These are phyloP conservation scores for Aramus guarauna DNA, from an alignment of 2,113 vertebrate genomes.

Conservation along the genomic window DNA sequence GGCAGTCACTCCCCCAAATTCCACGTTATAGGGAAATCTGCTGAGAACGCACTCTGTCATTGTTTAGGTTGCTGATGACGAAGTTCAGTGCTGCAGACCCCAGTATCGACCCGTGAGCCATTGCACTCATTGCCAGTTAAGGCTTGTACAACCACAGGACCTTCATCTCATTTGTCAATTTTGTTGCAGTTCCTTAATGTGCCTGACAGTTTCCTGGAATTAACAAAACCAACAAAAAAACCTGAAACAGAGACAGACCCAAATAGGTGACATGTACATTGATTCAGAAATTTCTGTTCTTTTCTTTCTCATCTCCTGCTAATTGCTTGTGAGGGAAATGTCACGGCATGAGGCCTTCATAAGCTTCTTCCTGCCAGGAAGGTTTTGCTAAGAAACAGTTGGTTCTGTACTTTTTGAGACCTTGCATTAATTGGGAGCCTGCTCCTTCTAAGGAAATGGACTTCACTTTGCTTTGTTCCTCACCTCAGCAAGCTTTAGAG, in stretches of 20 bases:
- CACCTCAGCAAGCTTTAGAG: background rate
- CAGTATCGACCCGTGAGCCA: background rate
- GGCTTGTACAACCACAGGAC: background rate
- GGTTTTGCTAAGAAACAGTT: conserved; percentile 17
- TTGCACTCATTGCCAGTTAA: background rate
- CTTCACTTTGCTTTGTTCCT: conserved; percentile 37
- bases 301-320: conserved; percentile 8
- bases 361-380: background rate
- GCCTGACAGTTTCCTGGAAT: background rate
- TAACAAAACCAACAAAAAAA: background rate
- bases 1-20: background rate
- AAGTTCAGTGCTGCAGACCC: background rate
- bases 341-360: conserved; percentile 9
- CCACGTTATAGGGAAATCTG: background rate
- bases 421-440: conserved; percentile 43
- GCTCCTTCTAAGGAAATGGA: conserved; percentile 34
- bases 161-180: background rate
- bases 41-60: background rate
- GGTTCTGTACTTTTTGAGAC: conserved; percentile 29
- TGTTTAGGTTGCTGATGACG: background rate
- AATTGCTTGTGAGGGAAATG: conserved; percentile 51
- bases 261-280: background rate
- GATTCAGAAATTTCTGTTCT: conserved; percentile 11
- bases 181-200: background rate
- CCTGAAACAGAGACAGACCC: background rate